These are phyloP conservation scores for Drosophila kurseongensis DNA, from an alignment of 1,140 invertebrate genomes.

Conservation along the genomic window DNA sequence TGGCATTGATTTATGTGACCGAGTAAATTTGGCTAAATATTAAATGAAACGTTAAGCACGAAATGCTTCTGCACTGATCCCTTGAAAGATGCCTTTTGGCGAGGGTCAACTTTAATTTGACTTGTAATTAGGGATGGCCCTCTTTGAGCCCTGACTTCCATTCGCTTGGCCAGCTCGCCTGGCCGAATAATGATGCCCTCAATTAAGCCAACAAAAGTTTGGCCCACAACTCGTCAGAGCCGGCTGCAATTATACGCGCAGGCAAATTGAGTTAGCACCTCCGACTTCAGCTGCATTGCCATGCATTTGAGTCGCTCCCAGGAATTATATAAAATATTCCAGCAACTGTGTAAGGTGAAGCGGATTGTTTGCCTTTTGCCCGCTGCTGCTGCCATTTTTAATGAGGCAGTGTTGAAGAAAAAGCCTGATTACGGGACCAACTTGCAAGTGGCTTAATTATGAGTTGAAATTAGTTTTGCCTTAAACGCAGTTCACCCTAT, in stretches of 20 bases:
- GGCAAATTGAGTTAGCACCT: constrained; percentile 72
- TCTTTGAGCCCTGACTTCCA: constrained; percentile 22
- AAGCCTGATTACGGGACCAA: constrained; percentile 42
- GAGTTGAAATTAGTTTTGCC: constrained; percentile 65
- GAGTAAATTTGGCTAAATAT: constrained; percentile 73
- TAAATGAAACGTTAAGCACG: constrained; percentile 74
- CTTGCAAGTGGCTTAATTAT: constrained; percentile 68
- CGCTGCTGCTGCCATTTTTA: constrained; percentile 54
- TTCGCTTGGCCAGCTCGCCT: constrained; percentile 14
- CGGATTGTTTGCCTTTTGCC: constrained; percentile 49
- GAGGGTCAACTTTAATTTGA: constrained; percentile 49
- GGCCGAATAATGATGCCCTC: constrained; percentile 73
- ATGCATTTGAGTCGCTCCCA: constrained; percentile 51
- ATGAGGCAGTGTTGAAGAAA: constrained; percentile 54
- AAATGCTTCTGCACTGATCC: constrained; percentile 1
- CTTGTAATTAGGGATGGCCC: constrained; percentile 50
- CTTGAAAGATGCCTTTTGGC: constrained; percentile 1
- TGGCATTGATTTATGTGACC: constrained; percentile 78
- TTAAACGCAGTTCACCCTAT: constrained; percentile 23
- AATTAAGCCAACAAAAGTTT: constrained; percentile 71
- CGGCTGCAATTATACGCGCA: constrained; percentile 63
- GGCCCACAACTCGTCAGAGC: constrained; percentile 53
- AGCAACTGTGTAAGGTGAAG: constrained; percentile 56
- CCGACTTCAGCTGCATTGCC: constrained; percentile 24
- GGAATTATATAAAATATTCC: constrained; percentile 62